Conservation (phyloP, 2,888 invertebrate species). For the Campoplex nolae region DNA sequence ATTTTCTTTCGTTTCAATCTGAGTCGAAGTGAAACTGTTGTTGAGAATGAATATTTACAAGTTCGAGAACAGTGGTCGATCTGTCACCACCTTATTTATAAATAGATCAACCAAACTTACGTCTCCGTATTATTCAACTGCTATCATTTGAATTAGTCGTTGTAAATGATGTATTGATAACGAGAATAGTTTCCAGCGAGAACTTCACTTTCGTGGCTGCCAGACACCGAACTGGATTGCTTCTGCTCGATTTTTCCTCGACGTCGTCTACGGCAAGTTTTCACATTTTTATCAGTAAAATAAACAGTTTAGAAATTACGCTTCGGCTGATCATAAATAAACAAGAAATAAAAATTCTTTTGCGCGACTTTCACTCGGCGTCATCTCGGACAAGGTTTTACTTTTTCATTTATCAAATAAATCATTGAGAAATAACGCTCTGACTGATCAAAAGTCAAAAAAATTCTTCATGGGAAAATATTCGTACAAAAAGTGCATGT, state of each 20-base stretch:
- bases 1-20: not conserved
- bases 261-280: constrained; percentile 47
- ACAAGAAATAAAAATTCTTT: no score
- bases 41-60: constrained; percentile 31
- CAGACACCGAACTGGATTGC: constrained; percentile 51
- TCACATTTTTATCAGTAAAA: not conserved
- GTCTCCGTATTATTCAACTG: constrained; percentile 22
- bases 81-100: constrained; percentile 48
- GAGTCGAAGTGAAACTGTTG: not conserved
- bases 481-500: not conserved
- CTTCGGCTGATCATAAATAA: not conserved
- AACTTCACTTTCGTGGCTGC: constrained; percentile 57
- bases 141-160: constrained; percentile 44
- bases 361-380: no score
- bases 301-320: not conserved
- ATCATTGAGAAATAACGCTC: no score
- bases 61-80: constrained; percentile 25
- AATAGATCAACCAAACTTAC: constrained; percentile 39
- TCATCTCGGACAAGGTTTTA: no score
- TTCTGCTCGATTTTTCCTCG: constrained; percentile 23
- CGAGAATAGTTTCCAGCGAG: constrained; percentile 14
- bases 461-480: no score
- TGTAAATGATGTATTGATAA: constrained; percentile 34
- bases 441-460: no score
- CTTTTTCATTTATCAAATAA: no score